A percentile compares a stretch with the other conserved stretches of the same genome.
phyloP scores from a whole-genome alignment of 2,888 invertebrate genomes.

The Harpalus rufipes region DNA sequence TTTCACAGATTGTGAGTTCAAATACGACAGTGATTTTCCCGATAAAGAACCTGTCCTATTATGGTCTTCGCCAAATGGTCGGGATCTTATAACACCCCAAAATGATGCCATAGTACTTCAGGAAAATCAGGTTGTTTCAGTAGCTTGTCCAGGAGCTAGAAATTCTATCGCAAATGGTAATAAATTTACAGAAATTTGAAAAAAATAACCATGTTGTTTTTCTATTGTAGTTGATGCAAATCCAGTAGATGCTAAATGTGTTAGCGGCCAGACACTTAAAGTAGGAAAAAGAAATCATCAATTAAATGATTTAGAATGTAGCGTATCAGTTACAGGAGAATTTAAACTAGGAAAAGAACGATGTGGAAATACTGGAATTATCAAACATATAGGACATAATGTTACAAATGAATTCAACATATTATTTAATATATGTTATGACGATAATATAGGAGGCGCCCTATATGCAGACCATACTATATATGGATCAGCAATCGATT shows the following conservation, averaged over 20 bases:
- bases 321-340: conserved; percentile 71
- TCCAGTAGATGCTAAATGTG: conserved; percentile 71
- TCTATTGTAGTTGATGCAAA: conserved; percentile 72
- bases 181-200: background rate
- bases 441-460: conserved; percentile 72
- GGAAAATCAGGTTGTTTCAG: conserved; percentile 70
- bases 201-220: conserved; percentile 20
- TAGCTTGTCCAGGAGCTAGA: conserved; percentile 72
- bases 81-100: conserved; percentile 71
- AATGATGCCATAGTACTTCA: conserved; percentile 70
- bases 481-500: conserved; percentile 74
- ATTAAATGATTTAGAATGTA: conserved; percentile 72
- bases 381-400: conserved; percentile 54
- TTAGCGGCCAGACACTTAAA: conserved; percentile 69
- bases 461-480: conserved; percentile 75
- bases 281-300: too few relatives aligned
- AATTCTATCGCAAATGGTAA: conserved; percentile 72
- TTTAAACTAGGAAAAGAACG: conserved; percentile 10
- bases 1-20: conserved; percentile 54
- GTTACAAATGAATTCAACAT: conserved; percentile 52
- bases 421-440: conserved; percentile 75
- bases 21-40: conserved; percentile 57
- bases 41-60: conserved; percentile 63
- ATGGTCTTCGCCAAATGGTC: conserved; percentile 52
- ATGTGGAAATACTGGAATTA: conserved; percentile 51